phyloP scores from a whole-genome alignment of 1,140 invertebrate species.

The Geopemphigus sp. region DNA sequence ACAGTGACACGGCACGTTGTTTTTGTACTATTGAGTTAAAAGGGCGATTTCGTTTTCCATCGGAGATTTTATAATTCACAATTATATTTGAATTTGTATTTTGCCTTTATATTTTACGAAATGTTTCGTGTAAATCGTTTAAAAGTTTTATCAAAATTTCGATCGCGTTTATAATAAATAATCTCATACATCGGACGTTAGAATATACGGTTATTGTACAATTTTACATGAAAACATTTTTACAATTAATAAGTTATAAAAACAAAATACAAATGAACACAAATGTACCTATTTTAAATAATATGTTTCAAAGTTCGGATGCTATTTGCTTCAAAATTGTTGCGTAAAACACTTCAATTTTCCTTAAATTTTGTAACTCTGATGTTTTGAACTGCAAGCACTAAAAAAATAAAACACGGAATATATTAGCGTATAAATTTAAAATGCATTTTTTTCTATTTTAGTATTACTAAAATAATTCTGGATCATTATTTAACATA shows the following conservation, averaged over 20 bases:
- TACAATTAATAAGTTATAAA: neutral
- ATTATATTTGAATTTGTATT: no score
- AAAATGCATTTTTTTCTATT: neutral
- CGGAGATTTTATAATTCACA: no score
- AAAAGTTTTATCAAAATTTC: no score
- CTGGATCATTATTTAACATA: neutral
- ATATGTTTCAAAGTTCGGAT: constrained; percentile 1
- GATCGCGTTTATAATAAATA: no score
- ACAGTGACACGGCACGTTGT: no score
- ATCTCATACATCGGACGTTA: neutral
- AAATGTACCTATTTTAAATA: neutral
- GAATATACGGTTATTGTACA: neutral
- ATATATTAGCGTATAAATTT: neutral
- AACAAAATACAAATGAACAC: neutral
- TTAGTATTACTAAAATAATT: neutral
- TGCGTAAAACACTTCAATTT: constrained; percentile 38
- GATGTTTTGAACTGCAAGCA: constrained; percentile 42
- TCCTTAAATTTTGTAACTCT: constrained; percentile 38
- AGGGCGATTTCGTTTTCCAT: no score
- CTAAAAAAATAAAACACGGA: neutral
- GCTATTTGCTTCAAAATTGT: constrained; percentile 37
- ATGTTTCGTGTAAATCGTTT: no score
- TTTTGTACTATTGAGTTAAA: no score
- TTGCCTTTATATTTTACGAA: no score
- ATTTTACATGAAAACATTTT: neutral